Conservation (phyloP, 1,140 invertebrate species). For the Anastrepha ludens region DNA sequence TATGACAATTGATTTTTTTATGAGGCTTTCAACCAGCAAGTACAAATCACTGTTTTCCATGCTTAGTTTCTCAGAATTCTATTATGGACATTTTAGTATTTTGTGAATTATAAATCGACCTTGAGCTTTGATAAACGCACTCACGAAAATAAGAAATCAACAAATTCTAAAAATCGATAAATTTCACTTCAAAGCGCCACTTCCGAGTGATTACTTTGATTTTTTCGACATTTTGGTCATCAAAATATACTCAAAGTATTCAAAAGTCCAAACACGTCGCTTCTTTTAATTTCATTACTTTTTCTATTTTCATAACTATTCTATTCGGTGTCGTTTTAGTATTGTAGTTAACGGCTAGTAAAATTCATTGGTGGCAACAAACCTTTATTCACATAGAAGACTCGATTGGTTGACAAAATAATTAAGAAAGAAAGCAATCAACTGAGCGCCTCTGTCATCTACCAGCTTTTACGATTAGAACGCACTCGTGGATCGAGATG, state of each 20-base stretch:
- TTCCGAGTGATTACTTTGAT: not conserved
- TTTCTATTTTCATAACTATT: not conserved
- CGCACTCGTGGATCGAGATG: no score
- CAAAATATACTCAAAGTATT: no score
- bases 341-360: not conserved
- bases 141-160: not conserved
- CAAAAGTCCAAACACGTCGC: not conserved
- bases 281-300: not conserved
- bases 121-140: not conserved
- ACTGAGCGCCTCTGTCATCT: not conserved
- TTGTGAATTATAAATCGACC: not conserved
- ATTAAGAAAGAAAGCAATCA: not conserved
- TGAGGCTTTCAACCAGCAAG: no score
- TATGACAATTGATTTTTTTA: no score
- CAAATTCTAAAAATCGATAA: not conserved
- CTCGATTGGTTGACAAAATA: not conserved
- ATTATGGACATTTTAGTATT: no score
- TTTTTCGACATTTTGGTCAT: no score
- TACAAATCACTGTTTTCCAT: no score
- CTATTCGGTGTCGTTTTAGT: not conserved
- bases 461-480: conserved; percentile 12
- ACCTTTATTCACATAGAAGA: not conserved
- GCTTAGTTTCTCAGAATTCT: no score
- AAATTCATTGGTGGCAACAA: not conserved
- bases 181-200: not conserved